Evolutionary conservation across 2,797 vertebrate species (phyloP), one percentile per base, ranked within the genome.

Genomic region (Streptopelia turtur): DNA sequence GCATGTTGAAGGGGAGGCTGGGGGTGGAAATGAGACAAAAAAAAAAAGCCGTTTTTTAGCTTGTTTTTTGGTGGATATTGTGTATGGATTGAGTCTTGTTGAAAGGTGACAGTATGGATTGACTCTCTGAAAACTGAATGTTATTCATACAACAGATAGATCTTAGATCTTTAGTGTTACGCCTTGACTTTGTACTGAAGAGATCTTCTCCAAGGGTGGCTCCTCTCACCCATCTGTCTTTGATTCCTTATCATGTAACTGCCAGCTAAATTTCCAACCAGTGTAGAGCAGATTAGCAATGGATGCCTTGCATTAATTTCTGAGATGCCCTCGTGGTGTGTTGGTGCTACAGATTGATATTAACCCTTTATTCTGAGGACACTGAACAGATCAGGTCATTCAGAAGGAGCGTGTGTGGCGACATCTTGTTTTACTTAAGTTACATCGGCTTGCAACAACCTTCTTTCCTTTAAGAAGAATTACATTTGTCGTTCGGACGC

Each of bases 371-470:
- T 49, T 31, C 11, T 56, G 52, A 60, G 52, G 18, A 12, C 10
- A 3, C 30, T 3, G 49, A 13, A 10, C 52, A 25, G 27, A 14
- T 37, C 27, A 78, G 3, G 9, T 50, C n/a, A 1, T 2, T 6
- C 27, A 1, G 7, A 10, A 82, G 60, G 8, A 20, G 14, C 0
- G 5, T 2, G 3, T 15, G 15, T 12, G n/a, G 33, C 14, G 39
- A 9, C 15, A 1, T 16, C n/a, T 64, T n/a, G 24, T 13, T 70
- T 59, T 16, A 4, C 9, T 7, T 27, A 63, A n/a, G 64, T 70
- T 20, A 7, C 6, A 2, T 23, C 3, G 18, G 10, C 22, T 61
- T 2, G 2, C 3, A 21, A 17, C 11, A 13, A 6, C 14, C 35
- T 59, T 35, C 24, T 65, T 71, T 60, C 31, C 33, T 30, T 43